phyloP scores from a whole-genome alignment of 1,140 invertebrate genomes.

The Stegodyphus mimosarum region DNA sequence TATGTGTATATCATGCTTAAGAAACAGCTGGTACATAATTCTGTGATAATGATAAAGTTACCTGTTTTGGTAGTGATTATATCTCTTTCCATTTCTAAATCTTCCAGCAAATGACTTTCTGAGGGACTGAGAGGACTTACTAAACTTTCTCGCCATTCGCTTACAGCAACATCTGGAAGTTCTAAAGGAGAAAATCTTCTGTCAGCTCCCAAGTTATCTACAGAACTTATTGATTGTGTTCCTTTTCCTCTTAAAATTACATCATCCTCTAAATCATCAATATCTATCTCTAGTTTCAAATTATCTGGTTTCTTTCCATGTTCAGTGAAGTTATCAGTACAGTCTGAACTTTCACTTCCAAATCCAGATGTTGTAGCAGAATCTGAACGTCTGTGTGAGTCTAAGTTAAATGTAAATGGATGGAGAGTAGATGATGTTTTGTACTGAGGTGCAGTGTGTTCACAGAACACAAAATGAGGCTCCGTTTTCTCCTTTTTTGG shows the following conservation, averaged over 20 bases:
- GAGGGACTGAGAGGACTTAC: constrained; percentile 28
- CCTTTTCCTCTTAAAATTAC: background rate
- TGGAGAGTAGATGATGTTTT: background rate
- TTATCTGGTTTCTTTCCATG: constrained; percentile 10
- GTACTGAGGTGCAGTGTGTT: background rate
- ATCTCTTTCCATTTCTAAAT: constrained; percentile 28
- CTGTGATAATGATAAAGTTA: constrained; percentile 1
- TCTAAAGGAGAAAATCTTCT: constrained; percentile 11
- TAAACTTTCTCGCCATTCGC: constrained; percentile 1
- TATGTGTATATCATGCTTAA: no score
- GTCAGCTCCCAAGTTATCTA: background rate
- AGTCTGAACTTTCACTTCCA: constrained; percentile 67
- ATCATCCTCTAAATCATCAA: constrained; percentile 32
- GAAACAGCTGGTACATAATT: no score
- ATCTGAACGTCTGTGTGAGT: constrained; percentile 63
- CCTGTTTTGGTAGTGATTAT: constrained; percentile 1
- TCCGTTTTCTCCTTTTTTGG: background rate
- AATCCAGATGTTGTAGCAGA: constrained; percentile 67
- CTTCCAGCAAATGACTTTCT: constrained; percentile 28
- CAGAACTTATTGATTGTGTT: background rate
- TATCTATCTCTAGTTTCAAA: background rate
- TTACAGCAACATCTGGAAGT: constrained; percentile 6
- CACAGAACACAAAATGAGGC: background rate
- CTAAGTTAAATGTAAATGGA: constrained; percentile 8
- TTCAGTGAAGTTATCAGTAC: constrained; percentile 61